A percentile compares a stretch with the other conserved stretches of the same genome.
Evolutionary conservation across 2,888 invertebrate genomes (phyloP).

Genomic region (Drosophila neoperkinsi): DNA sequence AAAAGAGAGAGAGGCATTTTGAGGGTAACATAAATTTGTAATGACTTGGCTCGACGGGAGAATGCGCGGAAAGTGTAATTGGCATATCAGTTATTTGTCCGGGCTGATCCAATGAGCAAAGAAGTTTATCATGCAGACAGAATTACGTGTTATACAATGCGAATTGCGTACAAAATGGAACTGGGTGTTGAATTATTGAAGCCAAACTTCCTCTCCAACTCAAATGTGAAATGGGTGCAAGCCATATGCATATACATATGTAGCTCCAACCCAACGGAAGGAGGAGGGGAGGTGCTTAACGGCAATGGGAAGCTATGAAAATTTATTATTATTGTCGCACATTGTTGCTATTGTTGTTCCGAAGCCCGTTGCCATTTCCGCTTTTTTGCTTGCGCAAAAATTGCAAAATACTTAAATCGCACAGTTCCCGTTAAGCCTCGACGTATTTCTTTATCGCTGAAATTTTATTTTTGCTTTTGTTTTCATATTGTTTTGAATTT

Average conservation of each 20-base stretch:
- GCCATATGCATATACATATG: constrained; percentile 21
- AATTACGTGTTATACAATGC: constrained; percentile 29
- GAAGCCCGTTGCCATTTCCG: constrained; percentile 9
- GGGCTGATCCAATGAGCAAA: neutral
- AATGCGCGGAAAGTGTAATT: constrained; percentile 38
- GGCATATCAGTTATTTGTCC: constrained; percentile 46
- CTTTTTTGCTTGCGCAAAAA: constrained; percentile 28
- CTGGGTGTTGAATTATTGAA: constrained; percentile 33
- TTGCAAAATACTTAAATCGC: constrained; percentile 66
- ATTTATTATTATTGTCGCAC: constrained; percentile 67
- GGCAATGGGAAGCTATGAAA: constrained; percentile 59
- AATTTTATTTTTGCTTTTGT: neutral
- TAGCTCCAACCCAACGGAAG: constrained; percentile 4
- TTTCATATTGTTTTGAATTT: neutral
- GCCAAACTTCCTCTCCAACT: constrained; percentile 10
- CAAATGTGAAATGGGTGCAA: constrained; percentile 15
- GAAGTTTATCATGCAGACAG: constrained; percentile 3
- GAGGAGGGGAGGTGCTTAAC: constrained; percentile 48
- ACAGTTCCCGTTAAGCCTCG: constrained; percentile 43
- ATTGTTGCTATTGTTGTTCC: constrained; percentile 31
- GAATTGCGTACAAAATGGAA: constrained; percentile 28
- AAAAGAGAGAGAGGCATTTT: neutral
- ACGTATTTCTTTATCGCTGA: constrained; percentile 2
- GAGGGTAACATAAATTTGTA: neutral
- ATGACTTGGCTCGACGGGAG: constrained; percentile 36